These are phyloP conservation scores for Pionites leucogaster DNA, from an alignment of 2,113 vertebrate genomes.

Conservation along the genomic window DNA sequence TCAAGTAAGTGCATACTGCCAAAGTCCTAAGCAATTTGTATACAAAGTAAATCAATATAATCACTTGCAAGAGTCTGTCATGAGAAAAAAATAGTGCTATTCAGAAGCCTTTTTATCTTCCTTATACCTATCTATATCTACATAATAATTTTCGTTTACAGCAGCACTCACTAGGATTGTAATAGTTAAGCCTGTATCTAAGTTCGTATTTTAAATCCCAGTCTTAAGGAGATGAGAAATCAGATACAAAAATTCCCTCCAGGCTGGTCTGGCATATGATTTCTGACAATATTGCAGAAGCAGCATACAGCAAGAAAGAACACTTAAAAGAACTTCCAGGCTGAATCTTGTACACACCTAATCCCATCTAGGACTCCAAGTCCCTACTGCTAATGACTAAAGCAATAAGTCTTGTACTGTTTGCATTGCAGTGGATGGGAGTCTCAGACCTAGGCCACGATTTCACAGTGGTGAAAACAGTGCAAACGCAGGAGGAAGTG, in stretches of 20 bases:
- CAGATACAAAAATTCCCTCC: background rate
- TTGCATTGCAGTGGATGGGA: background rate
- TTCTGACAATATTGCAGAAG: background rate
- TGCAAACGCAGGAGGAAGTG: background rate
- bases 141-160: background rate
- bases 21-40: constrained; percentile 58
- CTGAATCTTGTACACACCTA: background rate
- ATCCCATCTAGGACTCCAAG: background rate
- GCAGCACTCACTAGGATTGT: background rate
- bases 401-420: background rate
- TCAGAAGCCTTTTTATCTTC: background rate
- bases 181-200: background rate
- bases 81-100: constrained; percentile 34
- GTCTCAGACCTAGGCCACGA: background rate
- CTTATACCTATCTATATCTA: background rate
- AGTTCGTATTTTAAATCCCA: background rate
- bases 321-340: background rate
- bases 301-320: background rate
- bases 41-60: constrained; percentile 66
- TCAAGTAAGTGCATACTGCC: constrained; percentile 30
- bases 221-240: constrained; percentile 14
- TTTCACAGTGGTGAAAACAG: background rate
- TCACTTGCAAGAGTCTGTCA: constrained; percentile 56
- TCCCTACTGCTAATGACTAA: background rate
- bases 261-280: background rate